Evolutionary conservation across 2,797 vertebrate species (phyloP), one percentile per base, ranked within the genome.

Genomic region (Eptatretus atami): DNA sequence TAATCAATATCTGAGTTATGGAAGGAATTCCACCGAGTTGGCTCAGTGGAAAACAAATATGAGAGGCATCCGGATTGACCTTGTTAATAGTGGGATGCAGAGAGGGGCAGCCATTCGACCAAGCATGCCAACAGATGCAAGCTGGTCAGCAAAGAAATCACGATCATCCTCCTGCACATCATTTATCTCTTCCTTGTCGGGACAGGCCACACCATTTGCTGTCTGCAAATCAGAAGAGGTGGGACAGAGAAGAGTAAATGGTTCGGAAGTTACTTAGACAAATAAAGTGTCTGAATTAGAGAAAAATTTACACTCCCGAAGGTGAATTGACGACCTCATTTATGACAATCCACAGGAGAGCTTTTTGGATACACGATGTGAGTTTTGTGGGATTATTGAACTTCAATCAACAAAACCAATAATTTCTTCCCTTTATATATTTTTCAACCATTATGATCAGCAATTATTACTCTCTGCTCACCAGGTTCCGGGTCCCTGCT

Each of bases 131-230:
- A 98, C 83, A 1, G 90, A 94, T 73, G 86, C 87, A 69, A 96
- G 67, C 73, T 98, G 92, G 71, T 96, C 92, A 66, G 84, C 93
- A 76, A 98, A 98, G 69, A 96, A 78, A 70, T 98, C 92, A 71
- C 88, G 75, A 71, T 98, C 92, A 24, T 98, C 92, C 65, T 96
- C 90, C 75, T 98, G 92, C 67, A 98, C 77, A 72, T 95, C 92
- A 65, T 84, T 96, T 71, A 98, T 94, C 76, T 98, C 92, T 64
- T 98, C 92, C 68, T 95, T 87, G 6, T 94, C 88, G 9, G 86
- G 84, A 68, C 84, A 84, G 52, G 85, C 74, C 12, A 93, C 80
- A 53, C 90, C 92, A 63, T 95, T 98, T 67, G 84, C 84, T 61
- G 92, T 90, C 92, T 98, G 72, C 9, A 9, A 24, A 15, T 15